These are phyloP conservation scores for Drosophila tripunctata DNA, from an alignment of 2,888 invertebrate genomes.

Conservation along the genomic window DNA sequence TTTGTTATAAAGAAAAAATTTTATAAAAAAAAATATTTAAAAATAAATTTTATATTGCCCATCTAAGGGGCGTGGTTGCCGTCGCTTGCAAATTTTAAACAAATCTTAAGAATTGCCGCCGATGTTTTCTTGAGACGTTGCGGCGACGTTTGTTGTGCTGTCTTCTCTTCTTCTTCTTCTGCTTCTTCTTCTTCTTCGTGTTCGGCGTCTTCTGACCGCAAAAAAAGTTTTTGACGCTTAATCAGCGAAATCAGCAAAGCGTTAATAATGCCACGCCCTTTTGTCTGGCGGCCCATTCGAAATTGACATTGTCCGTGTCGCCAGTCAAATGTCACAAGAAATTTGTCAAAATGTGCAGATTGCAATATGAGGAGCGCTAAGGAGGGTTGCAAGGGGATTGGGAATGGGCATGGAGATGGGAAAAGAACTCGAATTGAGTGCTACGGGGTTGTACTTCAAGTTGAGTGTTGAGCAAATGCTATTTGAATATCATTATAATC, in stretches of 20 bases:
- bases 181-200: not conserved
- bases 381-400: not conserved
- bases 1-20: conserved; percentile 2
- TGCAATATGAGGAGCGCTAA: not conserved
- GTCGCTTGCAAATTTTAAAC: not conserved
- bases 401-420: not conserved
- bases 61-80: conserved; percentile 1
- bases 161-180: not conserved
- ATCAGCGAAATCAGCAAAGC: conserved; percentile 69
- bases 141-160: conserved; percentile 37
- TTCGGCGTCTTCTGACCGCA: conserved; percentile 51
- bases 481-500: not conserved
- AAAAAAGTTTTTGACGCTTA: conserved; percentile 65
- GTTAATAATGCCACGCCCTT: conserved; percentile 70
- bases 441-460: conserved; percentile 2
- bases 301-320: conserved; percentile 18
- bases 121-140: conserved; percentile 40
- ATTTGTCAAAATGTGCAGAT: conserved; percentile 66
- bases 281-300: conserved; percentile 41
- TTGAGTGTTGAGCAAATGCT: not conserved
- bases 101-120: conserved; percentile 5
- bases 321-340: conserved; percentile 62
- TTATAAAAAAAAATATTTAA: conserved; percentile 12
- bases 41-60: conserved; percentile 25
- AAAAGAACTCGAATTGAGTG: not conserved